These are phyloP conservation scores for Dromiciops gliroides DNA, from an alignment of 2,113 vertebrate genomes.

Conservation along the genomic window DNA sequence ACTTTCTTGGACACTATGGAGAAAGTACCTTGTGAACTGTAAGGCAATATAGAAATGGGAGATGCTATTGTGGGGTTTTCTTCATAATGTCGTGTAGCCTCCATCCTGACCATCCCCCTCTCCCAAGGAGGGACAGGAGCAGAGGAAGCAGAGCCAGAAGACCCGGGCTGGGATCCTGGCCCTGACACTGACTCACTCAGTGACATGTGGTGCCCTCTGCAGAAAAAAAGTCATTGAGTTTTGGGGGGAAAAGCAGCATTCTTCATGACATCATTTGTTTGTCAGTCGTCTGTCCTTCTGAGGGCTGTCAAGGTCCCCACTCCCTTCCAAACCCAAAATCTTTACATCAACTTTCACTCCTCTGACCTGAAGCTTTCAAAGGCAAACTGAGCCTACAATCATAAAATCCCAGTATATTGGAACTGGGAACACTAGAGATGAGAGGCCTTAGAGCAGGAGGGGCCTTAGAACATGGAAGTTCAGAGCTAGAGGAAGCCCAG, in stretches of 20 bases:
- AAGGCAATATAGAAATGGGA: neutral
- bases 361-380: neutral
- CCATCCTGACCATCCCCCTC: neutral
- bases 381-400: neutral
- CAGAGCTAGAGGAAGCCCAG: neutral
- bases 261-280: neutral
- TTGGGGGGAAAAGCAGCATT: too few relatives aligned
- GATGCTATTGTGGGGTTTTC: neutral
- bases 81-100: neutral
- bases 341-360: neutral
- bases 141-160: neutral
- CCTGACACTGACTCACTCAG: neutral
- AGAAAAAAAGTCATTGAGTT: neutral
- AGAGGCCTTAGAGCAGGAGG: neutral
- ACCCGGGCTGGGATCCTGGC: neutral
- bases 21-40: neutral
- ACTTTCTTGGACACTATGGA: neutral
- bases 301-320: neutral
- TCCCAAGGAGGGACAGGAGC: neutral
- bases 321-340: neutral
- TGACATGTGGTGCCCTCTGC: neutral
- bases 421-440: neutral
- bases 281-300: neutral
- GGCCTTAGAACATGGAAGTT: neutral
- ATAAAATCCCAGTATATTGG: neutral